phyloP scores from a whole-genome alignment of 2,888 invertebrate genomes.

The Drosophila quinaria region DNA sequence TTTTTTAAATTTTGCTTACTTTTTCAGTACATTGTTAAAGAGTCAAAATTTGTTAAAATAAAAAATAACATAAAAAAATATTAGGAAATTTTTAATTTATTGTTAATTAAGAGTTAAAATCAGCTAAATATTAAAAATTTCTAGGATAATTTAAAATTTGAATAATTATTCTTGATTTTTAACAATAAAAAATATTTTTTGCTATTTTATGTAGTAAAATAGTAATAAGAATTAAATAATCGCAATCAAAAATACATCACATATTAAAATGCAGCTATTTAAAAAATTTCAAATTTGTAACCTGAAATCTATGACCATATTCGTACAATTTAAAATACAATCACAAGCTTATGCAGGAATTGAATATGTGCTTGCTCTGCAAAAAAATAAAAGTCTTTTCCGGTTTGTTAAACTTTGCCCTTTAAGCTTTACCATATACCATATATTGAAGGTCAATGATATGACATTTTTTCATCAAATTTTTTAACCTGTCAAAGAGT shows the following conservation, averaged over 20 bases:
- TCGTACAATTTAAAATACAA: not conserved
- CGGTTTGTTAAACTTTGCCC: constrained; percentile 2
- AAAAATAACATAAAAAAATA: no score
- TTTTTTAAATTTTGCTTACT: no score
- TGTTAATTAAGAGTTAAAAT: no score
- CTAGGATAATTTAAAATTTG: no score
- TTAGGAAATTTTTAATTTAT: no score
- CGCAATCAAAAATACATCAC: no score
- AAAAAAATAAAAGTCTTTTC: not conserved
- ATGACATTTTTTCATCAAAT: constrained; percentile 29
- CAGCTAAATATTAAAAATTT: no score
- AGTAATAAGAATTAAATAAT: not conserved
- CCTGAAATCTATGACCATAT: not conserved
- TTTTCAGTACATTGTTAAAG: no score
- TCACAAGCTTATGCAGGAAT: not conserved
- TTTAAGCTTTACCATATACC: constrained; percentile 3
- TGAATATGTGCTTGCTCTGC: not conserved
- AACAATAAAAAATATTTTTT: no score
- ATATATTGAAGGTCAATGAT: constrained; percentile 41
- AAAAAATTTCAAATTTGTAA: not conserved
- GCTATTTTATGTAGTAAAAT: not conserved
- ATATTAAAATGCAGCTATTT: not conserved
- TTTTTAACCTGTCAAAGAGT: constrained; percentile 25
- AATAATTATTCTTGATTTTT: no score
- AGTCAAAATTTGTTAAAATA: no score